Evolutionary conservation across 2,797 vertebrate genomes (phyloP).

Genomic region (Oryzias dopingdopingensis): DNA sequence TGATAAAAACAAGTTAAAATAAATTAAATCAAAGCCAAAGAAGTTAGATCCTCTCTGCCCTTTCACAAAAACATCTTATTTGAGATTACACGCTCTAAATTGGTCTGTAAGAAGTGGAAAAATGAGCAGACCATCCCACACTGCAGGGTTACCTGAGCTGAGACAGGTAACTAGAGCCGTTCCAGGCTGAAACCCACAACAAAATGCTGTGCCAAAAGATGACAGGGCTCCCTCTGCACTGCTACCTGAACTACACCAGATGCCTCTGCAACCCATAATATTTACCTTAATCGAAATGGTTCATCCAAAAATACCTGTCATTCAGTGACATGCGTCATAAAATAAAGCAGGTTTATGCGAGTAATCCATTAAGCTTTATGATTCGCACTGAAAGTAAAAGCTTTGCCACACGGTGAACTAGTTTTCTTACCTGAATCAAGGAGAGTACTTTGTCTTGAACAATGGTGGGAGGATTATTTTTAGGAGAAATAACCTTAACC

Average conservation of each 20-base stretch:
- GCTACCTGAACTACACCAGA: constrained; percentile 10
- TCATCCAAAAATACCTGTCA: constrained; percentile 2
- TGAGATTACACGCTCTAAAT: constrained; percentile 4
- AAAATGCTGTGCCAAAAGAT: constrained; percentile 34
- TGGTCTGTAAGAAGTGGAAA: constrained; percentile 48
- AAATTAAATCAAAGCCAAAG: constrained; percentile 3
- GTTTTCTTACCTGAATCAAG: constrained; percentile 87
- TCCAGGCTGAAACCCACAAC: constrained; percentile 32
- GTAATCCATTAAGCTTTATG: neutral
- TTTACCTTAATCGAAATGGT: neutral
- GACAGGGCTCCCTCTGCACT: constrained; percentile 19
- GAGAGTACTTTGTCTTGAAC: constrained; percentile 98
- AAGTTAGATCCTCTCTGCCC: neutral
- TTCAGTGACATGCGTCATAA: neutral
- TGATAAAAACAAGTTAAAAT: neutral
- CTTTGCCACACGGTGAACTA: too few species aligned
- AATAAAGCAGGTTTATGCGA: neutral
- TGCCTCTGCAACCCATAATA: constrained; percentile 6
- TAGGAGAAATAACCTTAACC: constrained; percentile 96
- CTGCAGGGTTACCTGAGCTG: constrained; percentile 63
- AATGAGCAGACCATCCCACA: constrained; percentile 52
- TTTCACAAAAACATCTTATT: constrained; percentile 3
- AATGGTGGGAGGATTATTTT: constrained; percentile 95
- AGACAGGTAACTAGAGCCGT: constrained; percentile 62
- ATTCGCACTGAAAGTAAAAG: neutral